phyloP scores from a whole-genome alignment of 2,888 invertebrate species.

The Macroteleia sp. region DNA sequence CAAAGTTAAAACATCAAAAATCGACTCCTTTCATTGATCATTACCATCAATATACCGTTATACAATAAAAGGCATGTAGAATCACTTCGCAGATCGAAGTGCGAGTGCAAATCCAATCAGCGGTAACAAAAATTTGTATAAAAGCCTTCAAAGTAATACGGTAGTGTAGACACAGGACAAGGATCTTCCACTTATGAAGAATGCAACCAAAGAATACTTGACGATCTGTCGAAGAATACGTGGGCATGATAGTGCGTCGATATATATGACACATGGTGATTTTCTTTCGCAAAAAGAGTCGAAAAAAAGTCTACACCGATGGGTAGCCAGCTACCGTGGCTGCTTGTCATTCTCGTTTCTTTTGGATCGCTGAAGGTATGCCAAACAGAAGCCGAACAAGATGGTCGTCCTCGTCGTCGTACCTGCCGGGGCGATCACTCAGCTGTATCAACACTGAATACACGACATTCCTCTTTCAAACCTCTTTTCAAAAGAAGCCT shows the following conservation, averaged over 20 bases:
- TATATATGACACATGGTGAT: conserved; percentile 48
- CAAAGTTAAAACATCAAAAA: too few relatives aligned
- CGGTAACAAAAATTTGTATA: conserved; percentile 2
- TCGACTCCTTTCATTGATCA: too few relatives aligned
- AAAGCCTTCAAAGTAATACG: conserved; percentile 3
- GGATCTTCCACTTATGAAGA: background rate
- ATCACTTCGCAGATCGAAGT: background rate
- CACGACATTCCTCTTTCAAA: conserved; percentile 81
- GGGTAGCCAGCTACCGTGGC: conserved; percentile 51
- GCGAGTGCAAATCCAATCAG: conserved; percentile 2
- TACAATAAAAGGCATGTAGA: background rate
- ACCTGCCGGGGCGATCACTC: conserved; percentile 82
- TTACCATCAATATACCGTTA: too few relatives aligned
- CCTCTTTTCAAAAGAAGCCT: conserved; percentile 50
- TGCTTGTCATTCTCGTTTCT: conserved; percentile 48
- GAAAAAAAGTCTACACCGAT: conserved; percentile 47
- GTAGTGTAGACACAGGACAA: conserved; percentile 3
- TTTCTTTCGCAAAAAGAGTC: conserved; percentile 10
- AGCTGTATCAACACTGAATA: conserved; percentile 84
- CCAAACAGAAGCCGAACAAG: conserved; percentile 82
- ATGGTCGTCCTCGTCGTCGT: conserved; percentile 68
- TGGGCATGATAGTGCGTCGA: conserved; percentile 40
- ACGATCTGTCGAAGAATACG: conserved; percentile 11
- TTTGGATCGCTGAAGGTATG: conserved; percentile 72
- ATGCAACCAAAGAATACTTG: conserved; percentile 1